A percentile compares a stretch with the other conserved stretches of the same genome.
phyloP scores from a whole-genome alignment of 2,888 invertebrate genomes.

The Drosophila planitibia region DNA sequence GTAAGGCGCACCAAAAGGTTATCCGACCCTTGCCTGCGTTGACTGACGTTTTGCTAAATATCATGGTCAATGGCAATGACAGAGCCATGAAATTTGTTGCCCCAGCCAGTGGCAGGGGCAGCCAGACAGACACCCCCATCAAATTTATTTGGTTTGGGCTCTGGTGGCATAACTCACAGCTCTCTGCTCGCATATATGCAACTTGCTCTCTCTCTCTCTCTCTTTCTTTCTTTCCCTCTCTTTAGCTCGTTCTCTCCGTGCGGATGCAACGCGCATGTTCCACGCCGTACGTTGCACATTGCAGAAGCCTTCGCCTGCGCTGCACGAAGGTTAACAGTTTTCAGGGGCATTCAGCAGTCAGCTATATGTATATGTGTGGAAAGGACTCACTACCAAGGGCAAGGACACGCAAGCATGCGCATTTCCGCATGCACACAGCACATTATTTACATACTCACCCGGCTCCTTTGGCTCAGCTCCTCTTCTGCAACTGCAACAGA shows the following conservation, averaged over 20 bases:
- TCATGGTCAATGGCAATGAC: slow-evolving; percentile 72
- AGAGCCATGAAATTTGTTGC: slow-evolving; percentile 34
- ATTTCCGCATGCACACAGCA: slow-evolving; percentile 63
- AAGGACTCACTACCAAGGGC: slow-evolving; percentile 82
- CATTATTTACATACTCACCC: slow-evolving; percentile 39
- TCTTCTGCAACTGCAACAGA: neutral
- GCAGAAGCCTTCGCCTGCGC: slow-evolving; percentile 52
- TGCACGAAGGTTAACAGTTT: slow-evolving; percentile 76
- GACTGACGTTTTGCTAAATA: slow-evolving; percentile 56
- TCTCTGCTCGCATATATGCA: slow-evolving; percentile 20
- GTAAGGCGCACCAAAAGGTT: slow-evolving; percentile 15
- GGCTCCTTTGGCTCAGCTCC: slow-evolving; percentile 33
- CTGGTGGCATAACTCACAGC: slow-evolving; percentile 31
- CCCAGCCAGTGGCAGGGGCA: slow-evolving; percentile 52
- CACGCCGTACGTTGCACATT: slow-evolving; percentile 54
- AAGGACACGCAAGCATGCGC: slow-evolving; percentile 85
- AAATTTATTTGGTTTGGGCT: slow-evolving; percentile 15
- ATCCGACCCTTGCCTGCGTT: slow-evolving; percentile 19
- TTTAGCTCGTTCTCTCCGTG: neutral
- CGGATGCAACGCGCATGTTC: slow-evolving; percentile 68
- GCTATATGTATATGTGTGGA: slow-evolving; percentile 45
- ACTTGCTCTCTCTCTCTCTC: slow-evolving; percentile 8
- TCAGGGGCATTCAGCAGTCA: slow-evolving; percentile 47
- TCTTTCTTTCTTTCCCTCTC: neutral
- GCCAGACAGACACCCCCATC: slow-evolving; percentile 68